Base-by-base conservation (phyloP, 2,113 vertebrate species). In the Salvelinus fontinalis region DNA sequence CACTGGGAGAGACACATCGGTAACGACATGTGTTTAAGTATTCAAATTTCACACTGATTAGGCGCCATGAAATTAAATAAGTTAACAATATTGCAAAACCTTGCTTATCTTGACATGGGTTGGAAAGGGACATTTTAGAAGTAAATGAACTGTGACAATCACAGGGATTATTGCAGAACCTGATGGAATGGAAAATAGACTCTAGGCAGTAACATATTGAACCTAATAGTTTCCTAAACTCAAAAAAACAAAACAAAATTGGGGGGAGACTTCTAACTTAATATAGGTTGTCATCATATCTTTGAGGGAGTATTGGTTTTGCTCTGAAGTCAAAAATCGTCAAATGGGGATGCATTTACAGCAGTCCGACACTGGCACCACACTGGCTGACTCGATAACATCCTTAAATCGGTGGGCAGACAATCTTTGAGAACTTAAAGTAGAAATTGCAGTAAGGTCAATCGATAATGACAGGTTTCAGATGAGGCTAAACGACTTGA, bases 401-500 rank as follows among this genome's bases (percentile, higher is more conserved):
- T 88, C 86, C 72, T 83, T 91, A 91, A 93, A 93, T 89, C 87
- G 86, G 77, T 65, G 11, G 69, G 83, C 89, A 90, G 87, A 89
- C 93, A 93, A 92, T 93, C 92, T 89, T 91, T 93, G 77, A 74
- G 76, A 39, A 84, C 87, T 91, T 85, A 83, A 91, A 90, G 88
- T 86, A 85, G 88, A 89, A 93, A 93, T 93, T 93, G 92, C 87
- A 89, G 90, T 86, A 90, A 88, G 89, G 91, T 89, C 91, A 86
- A 89, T 93, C 88, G 84, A 92, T 93, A 91, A 91, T 92, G 92
- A 89, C 86, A 88, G 82, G 82, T 92, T 93, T 90, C 86, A 90
- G 86, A 87, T 71, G 70, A 78, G 85, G 76, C 83, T 82, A 83
- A 91, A 91, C 83, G 83, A 91, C 88, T 88, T 86, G 86, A 93